Evolutionary conservation across 23 tunicate species (phyloP).

Genomic region (Styela clava): DNA sequence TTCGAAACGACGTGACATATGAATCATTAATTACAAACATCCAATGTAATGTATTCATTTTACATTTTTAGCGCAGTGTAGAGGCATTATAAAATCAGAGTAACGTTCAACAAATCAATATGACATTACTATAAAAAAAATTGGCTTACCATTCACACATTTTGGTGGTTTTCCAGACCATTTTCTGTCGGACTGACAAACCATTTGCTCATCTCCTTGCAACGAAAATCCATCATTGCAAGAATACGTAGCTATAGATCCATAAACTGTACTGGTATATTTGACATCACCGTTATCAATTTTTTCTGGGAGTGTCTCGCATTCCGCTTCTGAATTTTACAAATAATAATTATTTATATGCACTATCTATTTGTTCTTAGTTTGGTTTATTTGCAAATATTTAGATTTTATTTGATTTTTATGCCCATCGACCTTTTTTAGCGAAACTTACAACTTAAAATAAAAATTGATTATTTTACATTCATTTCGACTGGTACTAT

Average conservation of each 20-base stretch:
- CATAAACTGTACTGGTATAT: background rate
- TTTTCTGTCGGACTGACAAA: slow-evolving; percentile 2
- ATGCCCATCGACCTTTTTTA: no score
- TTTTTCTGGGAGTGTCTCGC: background rate
- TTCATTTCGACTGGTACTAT: no score
- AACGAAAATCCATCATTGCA: background rate
- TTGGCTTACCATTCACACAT: background rate
- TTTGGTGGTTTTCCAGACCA: slow-evolving; percentile 20
- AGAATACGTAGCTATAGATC: background rate
- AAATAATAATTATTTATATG: no score
- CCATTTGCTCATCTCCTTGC: slow-evolving; percentile 1
- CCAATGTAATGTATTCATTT: no score
- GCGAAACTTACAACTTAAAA: background rate
- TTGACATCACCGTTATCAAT: background rate
- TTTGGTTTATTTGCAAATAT: no score
- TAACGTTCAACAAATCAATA: no score
- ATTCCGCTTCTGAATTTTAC: background rate
- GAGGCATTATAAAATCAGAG: no score
- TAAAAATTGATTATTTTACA: background rate
- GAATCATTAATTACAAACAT: no score
- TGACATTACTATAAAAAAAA: no score
- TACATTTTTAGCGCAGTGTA: no score
- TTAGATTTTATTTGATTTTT: background rate
- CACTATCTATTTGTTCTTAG: no score
- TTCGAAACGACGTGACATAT: no score